A percentile compares a stretch with the other conserved stretches of the same genome.
Conservation (phyloP, 92 coral and sea anemone genomes). For the Blastomussa wellsi region DNA sequence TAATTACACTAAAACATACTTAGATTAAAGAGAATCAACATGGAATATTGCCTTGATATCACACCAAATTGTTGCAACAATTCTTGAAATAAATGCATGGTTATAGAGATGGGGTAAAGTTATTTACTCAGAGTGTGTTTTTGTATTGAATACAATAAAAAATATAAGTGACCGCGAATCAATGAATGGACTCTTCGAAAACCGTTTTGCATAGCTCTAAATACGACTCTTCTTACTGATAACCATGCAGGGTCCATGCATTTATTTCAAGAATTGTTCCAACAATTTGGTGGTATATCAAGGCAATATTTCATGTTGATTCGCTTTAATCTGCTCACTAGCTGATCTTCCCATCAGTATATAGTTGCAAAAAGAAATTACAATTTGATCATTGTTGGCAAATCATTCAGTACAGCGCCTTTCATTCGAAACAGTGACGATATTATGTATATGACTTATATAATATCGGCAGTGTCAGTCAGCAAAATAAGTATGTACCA, state of each 20-base stretch:
- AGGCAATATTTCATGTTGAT: not conserved
- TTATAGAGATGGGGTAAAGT: too few relatives aligned
- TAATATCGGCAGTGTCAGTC: not conserved
- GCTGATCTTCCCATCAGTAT: not conserved
- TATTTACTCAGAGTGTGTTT: not conserved
- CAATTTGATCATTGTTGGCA: not conserved
- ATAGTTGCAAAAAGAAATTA: not conserved
- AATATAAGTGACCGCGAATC: too few relatives aligned
- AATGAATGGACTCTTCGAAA: not conserved
- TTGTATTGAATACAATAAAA: not conserved
- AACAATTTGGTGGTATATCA: not conserved
- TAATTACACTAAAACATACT: too few relatives aligned
- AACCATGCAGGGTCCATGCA: not conserved
- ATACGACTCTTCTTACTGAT: not conserved
- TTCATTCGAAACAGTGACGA: not conserved
- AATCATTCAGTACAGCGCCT: not conserved
- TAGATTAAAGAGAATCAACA: too few relatives aligned
- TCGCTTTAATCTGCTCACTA: not conserved
- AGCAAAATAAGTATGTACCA: not conserved
- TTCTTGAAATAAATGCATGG: too few relatives aligned
- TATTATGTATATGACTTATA: not conserved
- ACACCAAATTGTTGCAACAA: too few relatives aligned
- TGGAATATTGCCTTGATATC: too few relatives aligned
- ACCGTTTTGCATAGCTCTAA: not conserved
- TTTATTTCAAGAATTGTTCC: not conserved